Base-by-base conservation (phyloP, 2,888 invertebrate genomes). In the Mallateleia sp. region DNA sequence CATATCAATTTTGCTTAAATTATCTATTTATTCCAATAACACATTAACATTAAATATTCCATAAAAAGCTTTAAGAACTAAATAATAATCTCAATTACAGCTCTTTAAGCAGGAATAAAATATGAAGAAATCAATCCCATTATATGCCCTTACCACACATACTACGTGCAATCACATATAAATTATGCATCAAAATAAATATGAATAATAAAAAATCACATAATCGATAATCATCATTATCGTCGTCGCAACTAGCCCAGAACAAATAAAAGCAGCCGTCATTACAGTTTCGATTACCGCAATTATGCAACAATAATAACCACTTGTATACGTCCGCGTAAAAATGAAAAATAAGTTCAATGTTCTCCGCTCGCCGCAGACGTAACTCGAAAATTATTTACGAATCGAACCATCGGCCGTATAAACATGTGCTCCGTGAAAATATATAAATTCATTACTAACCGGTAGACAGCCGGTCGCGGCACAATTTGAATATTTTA, bases 401-500 rank as follows among this genome's bases (percentile, higher is more conserved):
- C 47, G 47, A 58, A 52, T 14, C 20, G 24, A 45, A 47, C 56
- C 38, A 25, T 45, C 22, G 54, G 2, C 32, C 54, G 47, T 47
- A 34, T 47, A 45, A 52, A 78, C 54, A 18, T 42, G 47, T 47
- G 38, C 22, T 38, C 62, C 7, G 62, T 20, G 24, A 75, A 69
- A 75, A 54, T 82, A 60, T 67, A 75, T 69, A 75, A 82, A 75
- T 67, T 67, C 56, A 50, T 62, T 52, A 60, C 52, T 52, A 79
- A 79, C 74, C 20, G 56, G 64, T 45, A 45, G 80, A 72, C 72
- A 47, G 47, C 38, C 22, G 56, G 50, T 71, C 60, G 64, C 60
- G 38, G 42, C 52, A 18, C 24, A 62, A 82, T 75, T 75, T 82
- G 82, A 82, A 75, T 82, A 82, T 82, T 69, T 82, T 47, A 82